These are phyloP conservation scores for Aramus guarauna DNA, from an alignment of 2,113 vertebrate genomes.

Conservation along the genomic window DNA sequence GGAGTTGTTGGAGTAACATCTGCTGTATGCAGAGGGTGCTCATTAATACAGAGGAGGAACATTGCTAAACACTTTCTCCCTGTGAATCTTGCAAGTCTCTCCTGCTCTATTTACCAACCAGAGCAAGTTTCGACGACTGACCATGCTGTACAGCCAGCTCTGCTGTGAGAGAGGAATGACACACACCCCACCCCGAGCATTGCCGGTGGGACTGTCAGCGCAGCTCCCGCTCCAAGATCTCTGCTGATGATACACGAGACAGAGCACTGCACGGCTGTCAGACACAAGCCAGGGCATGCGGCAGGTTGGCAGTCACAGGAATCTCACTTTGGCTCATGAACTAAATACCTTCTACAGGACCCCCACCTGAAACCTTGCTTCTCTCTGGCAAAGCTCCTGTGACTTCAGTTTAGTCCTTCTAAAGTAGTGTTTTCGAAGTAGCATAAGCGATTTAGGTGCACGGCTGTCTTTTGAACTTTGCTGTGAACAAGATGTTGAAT, in stretches of 20 bases:
- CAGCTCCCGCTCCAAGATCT: not conserved
- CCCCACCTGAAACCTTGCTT: not conserved
- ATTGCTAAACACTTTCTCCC: not conserved
- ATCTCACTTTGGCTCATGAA: slow-evolving; percentile 16
- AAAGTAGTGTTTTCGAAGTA: not conserved
- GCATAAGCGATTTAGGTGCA: not conserved
- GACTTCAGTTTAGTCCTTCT: not conserved
- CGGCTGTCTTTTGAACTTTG: not conserved
- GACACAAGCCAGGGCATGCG: slow-evolving; percentile 65
- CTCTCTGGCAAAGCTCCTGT: not conserved
- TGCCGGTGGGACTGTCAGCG: not conserved
- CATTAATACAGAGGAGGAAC: not conserved
- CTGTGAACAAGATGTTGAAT: not conserved
- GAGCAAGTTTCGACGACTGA: not conserved
- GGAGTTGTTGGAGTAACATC: slow-evolving; percentile 23
- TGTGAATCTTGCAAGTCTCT: not conserved
- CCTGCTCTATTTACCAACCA: not conserved
- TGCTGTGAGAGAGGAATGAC: not conserved
- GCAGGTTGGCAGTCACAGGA: slow-evolving; percentile 37
- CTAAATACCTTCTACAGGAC: not conserved
- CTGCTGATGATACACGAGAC: slow-evolving; percentile 16
- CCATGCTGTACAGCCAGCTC: not conserved
- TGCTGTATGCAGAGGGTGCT: not conserved
- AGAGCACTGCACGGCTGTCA: slow-evolving; percentile 20
- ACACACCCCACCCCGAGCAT: not conserved